Evolutionary conservation across 2,113 vertebrate genomes (phyloP), one percentile per base, ranked within the genome.

Genomic region (Nesoenas mayeri): DNA sequence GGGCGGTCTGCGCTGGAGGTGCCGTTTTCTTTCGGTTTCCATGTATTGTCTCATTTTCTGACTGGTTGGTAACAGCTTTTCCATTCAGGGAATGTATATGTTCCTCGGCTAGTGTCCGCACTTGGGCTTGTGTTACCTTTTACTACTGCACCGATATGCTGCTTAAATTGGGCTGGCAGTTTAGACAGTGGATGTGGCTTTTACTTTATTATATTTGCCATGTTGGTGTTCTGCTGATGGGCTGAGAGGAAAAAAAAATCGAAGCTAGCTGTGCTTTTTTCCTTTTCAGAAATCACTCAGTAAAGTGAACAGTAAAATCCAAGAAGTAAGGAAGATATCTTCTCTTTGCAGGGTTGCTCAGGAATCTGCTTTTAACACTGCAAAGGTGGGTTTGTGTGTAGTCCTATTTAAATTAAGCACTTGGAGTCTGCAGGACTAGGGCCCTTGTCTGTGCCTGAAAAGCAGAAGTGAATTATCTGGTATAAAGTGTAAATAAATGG

Each of bases 51-150:
- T 11, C 11, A 1, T 36, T 57, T 38, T 69, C 21, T n/a, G 14
- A 0, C 36, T 20, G 17, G 18, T 15, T 21, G 34, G 24, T 53
- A 34, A 29, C 38, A 40, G 1, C 11, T 44, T 7, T 21, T 64
- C 4, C 12, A 2, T 4, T 38, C 3, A 0, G 15, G 32, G 5
- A 4, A 3, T 3, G 16, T 1, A 0, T 29, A 0, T 44, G 0
- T 56, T n/a, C 10, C 42, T 34, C 5, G n/a, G 29, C 15, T 7
- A 19, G 6, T 4, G 11, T 16, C 15, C 6, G 2, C 7, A 0
- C 8, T 38, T 0, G 2, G 2, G 12, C 56, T 65, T 38, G 26
- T 3, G 1, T 47, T 58, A 0, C 19, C 5, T 85, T 57, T 47
- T 51, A 22, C 20, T 69, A 2, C 2, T 42, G 1, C 16, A 16